Base-by-base conservation (phyloP, 2,797 vertebrate genomes). In the Antrozous pallidus region DNA sequence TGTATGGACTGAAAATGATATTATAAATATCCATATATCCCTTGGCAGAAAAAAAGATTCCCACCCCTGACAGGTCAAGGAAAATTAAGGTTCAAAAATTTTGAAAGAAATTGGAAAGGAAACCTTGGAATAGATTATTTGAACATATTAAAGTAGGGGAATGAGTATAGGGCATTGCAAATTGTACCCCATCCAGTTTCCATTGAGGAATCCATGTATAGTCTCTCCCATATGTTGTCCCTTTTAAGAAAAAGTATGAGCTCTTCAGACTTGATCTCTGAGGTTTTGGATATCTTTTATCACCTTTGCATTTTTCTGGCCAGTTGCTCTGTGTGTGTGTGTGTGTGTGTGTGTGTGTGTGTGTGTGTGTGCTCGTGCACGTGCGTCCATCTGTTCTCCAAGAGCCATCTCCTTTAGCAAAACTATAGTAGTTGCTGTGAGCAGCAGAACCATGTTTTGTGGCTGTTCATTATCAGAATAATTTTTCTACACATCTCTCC, bases 11-110 rank as follows among this genome's bases (percentile, higher is more conserved):
- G 56, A 26, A 58, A 58, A 58, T 28, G 56, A 28, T 13, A 24
- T 54, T 54, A 58, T 58, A 28, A 58, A 58, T 58, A 58, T 58
- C 56, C 26, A 58, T 28, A 58, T 58, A 58, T 12, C 24, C 10
- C 26, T 58, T 28, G 56, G 26, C 24, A 28, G 11, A 42, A 26
- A 56, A 56, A 56, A 58, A 28, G 26, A 26, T 58, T 58, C 11
- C 56, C 56, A 58, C 26, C 56, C 10, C 56, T 28, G 5, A 51
- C 63, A 70, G 24, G 31, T 36, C 70, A 90, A 75, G 45, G 38
- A 56, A 92, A 96, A 6, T 51, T 93, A 42, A 89, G 17, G 16
- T 56, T 90, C 36, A 65, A 81, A 92, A 77, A n/a, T 38, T 28
- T 40, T 36, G 12, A 79, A 80, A 88, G 8, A 84, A 85, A 79